These are phyloP conservation scores for Asarcornis scutulata DNA, from an alignment of 2,113 vertebrate genomes.

Conservation along the genomic window DNA sequence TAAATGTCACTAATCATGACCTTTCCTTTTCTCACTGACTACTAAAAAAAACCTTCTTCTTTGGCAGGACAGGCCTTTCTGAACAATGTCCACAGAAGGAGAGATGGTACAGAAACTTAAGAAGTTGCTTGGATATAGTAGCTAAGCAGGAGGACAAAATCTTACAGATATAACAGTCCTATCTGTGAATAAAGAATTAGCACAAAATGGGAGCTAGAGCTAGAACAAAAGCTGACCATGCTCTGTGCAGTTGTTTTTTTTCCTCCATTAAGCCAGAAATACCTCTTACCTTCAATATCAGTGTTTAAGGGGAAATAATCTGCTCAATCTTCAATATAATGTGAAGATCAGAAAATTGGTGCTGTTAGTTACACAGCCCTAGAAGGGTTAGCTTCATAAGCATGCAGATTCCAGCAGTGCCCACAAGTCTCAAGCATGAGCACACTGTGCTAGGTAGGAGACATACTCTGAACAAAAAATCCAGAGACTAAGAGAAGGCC, in stretches of 20 bases:
- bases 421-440: not conserved
- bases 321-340: not conserved
- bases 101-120: not conserved
- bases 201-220: not conserved
- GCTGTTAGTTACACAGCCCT: fast-evolving
- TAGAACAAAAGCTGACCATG: not conserved
- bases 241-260: not conserved
- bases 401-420: too few species aligned
- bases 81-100: not conserved
- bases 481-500: not conserved
- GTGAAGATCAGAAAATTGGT: not conserved
- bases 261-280: not conserved
- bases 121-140: fast-evolving
- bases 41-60: not conserved
- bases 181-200: not conserved
- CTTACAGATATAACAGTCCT: not conserved
- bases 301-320: not conserved
- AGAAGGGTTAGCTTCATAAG: not conserved
- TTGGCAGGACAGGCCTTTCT: not conserved
- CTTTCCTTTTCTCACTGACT: not conserved
- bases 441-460: not conserved
- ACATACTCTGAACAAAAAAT: not conserved
- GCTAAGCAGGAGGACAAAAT: not conserved
- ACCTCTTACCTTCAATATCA: not conserved
- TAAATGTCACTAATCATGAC: too few species aligned